phyloP scores from a whole-genome alignment of 2,113 vertebrate species.

The Cochlearius cochlearius region DNA sequence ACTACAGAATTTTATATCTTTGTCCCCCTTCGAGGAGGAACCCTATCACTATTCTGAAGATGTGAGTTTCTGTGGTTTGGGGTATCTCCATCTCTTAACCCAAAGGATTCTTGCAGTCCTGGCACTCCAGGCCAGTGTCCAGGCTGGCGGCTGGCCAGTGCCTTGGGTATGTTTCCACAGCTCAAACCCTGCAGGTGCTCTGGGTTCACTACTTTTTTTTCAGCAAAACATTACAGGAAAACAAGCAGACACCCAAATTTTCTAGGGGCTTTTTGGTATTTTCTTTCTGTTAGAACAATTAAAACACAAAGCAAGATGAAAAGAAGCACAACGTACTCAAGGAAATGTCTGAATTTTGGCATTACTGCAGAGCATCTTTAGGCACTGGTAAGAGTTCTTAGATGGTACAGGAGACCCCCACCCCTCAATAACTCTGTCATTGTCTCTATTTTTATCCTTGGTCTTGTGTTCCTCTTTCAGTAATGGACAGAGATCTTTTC shows the following conservation, averaged over 20 bases:
- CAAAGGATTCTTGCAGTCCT: neutral
- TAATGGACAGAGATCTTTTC: slow-evolving; percentile 25
- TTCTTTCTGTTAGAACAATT: neutral
- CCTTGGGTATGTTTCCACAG: neutral
- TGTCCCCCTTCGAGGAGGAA: neutral
- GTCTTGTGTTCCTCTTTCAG: neutral
- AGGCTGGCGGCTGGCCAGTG: neutral
- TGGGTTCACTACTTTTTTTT: neutral
- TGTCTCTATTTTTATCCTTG: neutral
- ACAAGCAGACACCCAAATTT: neutral
- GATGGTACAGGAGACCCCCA: neutral
- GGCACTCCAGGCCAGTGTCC: neutral
- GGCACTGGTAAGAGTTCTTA: neutral
- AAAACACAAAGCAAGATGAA: neutral
- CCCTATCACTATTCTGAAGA: fast-evolving
- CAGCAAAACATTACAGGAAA: neutral
- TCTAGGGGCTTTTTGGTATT: neutral
- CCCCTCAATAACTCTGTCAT: neutral
- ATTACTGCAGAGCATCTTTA: neutral
- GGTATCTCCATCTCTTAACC: neutral
- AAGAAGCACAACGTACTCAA: neutral
- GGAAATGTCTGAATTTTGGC: neutral
- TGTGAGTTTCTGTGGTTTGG: neutral
- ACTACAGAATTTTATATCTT: neutral
- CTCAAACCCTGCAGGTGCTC: neutral